Evolutionary conservation across 2,113 vertebrate species (phyloP).

Genomic region (Carettochelys insculpta): DNA sequence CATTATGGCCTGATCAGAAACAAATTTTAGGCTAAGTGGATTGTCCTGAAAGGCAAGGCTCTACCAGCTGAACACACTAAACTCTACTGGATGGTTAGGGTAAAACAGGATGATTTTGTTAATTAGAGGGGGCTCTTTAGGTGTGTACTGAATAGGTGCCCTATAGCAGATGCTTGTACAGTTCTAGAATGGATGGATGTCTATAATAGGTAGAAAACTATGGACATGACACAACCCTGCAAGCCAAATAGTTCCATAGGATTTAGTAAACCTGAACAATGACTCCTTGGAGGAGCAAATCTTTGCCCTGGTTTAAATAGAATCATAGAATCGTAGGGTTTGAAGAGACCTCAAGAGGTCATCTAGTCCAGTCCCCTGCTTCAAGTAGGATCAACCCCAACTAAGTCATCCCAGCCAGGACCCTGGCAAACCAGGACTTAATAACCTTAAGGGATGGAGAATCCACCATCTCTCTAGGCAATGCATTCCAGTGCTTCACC

Average conservation of each 20-base stretch:
- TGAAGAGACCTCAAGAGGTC: no score
- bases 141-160: rapidly evolving
- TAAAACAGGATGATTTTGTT: rapidly evolving
- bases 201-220: not conserved
- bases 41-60: not conserved
- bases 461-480: no score
- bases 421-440: no score
- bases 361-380: no score
- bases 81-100: not conserved
- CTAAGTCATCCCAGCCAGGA: no score
- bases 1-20: not conserved
- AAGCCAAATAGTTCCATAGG: not conserved
- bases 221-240: not conserved
- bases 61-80: not conserved
- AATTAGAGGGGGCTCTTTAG: not conserved
- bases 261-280: not conserved
- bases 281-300: not conserved
- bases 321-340: no score
- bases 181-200: rapidly evolving
- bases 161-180: rapidly evolving
- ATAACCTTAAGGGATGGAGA: no score
- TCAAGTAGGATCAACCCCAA: no score
- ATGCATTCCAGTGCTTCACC: no score
- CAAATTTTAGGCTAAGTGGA: not conserved
- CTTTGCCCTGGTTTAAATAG: not conserved